Conservation (phyloP, 30 jellyfish, hydroid and myxozoan genomes). For the Chironex yamaguchii region DNA sequence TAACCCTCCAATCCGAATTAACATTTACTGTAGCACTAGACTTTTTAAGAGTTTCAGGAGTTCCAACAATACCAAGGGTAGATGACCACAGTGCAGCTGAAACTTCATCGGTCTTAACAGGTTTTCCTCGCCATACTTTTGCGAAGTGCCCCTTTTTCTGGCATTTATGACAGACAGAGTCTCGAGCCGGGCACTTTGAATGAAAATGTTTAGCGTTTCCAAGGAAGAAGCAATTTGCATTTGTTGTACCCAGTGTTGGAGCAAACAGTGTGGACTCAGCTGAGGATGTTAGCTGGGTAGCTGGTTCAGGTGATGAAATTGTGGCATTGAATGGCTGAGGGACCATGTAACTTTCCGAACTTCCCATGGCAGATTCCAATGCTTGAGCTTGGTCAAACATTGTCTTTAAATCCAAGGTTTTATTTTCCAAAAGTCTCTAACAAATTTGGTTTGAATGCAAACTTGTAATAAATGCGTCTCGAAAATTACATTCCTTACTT, state of each 20-base stretch:
- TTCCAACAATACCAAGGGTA: background rate
- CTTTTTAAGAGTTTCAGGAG: constrained; percentile 23
- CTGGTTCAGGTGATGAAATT: background rate
- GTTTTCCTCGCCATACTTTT: constrained; percentile 13
- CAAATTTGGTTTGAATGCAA: constrained; percentile 42
- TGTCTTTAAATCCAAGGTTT: constrained; percentile 41
- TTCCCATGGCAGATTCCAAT: constrained; percentile 45
- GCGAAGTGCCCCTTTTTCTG: constrained; percentile 44
- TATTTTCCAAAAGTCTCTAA: constrained; percentile 71
- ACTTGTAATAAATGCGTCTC: constrained; percentile 79
- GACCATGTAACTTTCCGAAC: constrained; percentile 17
- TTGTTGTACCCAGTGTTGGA: background rate
- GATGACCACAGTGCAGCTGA: constrained; percentile 2
- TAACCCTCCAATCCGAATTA: constrained; percentile 10
- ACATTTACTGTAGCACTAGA: constrained; percentile 1
- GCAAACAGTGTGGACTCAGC: background rate
- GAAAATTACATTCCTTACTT: constrained; percentile 73
- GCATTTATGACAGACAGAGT: constrained; percentile 16
- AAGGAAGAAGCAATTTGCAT: constrained; percentile 28
- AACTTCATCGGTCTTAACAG: too few species aligned
- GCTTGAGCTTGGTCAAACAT: constrained; percentile 66
- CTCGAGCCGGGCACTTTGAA: constrained; percentile 53
- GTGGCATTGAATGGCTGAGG: constrained; percentile 21
- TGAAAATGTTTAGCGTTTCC: constrained; percentile 27
- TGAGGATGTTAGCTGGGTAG: background rate